Conservation (phyloP, 2,113 vertebrate genomes). For the Hippopotamus amphibius region DNA sequence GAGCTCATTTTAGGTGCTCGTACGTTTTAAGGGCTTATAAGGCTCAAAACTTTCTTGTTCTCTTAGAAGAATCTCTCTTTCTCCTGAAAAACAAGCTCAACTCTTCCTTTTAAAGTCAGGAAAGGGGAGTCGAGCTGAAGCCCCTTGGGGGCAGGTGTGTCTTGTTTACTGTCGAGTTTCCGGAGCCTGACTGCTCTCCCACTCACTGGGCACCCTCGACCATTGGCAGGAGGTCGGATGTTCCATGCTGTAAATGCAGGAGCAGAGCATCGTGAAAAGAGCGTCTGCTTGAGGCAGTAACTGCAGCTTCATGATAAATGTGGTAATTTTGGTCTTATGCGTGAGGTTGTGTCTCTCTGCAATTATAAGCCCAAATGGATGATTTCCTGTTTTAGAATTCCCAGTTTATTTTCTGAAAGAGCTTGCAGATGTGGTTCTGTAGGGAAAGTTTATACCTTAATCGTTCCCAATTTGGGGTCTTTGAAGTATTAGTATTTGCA, state of each 20-base stretch:
- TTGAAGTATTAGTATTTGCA: neutral
- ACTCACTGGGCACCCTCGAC: accelerated
- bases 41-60: neutral
- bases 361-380: neutral
- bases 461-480: neutral
- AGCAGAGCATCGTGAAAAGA: too few relatives aligned
- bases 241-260: accelerated
- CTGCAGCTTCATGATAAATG: neutral
- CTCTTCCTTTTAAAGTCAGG: neutral
- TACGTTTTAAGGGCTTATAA: neutral
- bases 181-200: accelerated
- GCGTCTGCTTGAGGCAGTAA: neutral
- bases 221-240: accelerated
- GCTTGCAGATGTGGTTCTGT: neutral
- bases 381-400: neutral
- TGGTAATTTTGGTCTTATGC: neutral
- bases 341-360: neutral
- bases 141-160: neutral
- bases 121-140: neutral
- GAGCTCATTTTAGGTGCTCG: constrained; percentile 28
- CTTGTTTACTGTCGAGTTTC: neutral
- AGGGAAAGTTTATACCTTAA: neutral
- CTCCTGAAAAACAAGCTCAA: neutral
- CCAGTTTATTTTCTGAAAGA: neutral
- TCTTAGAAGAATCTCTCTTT: neutral